A percentile compares a stretch with the other conserved stretches of the same genome.
Evolutionary conservation across 1,140 invertebrate species (phyloP).

Genomic region (Pararge aegeria): DNA sequence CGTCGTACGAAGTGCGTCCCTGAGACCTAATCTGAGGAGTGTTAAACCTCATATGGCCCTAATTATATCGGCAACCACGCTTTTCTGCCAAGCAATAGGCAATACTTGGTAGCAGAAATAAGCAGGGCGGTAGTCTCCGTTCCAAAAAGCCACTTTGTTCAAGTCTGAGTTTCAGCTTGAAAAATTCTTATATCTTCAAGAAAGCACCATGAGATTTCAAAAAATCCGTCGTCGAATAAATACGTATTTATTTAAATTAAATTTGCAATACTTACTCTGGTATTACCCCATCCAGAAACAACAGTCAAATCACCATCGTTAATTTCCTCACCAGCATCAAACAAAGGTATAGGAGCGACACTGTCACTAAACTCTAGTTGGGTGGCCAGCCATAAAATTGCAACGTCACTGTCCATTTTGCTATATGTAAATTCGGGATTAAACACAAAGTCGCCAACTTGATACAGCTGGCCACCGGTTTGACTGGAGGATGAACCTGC

Average conservation of each 20-base stretch:
- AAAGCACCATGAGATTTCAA: too few relatives aligned
- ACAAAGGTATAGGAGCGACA: conserved; percentile 77
- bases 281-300: conserved; percentile 66
- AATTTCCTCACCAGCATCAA: conserved; percentile 59
- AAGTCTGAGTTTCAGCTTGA: too few relatives aligned
- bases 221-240: too few relatives aligned
- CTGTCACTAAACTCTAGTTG: conserved; percentile 76
- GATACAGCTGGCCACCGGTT: conserved; percentile 50
- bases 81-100: too few relatives aligned
- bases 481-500: conserved; percentile 59
- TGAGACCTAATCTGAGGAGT: too few relatives aligned
- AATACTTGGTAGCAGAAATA: too few relatives aligned
- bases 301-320: conserved; percentile 52
- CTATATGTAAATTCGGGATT: conserved; percentile 52
- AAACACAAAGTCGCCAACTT: conserved; percentile 49
- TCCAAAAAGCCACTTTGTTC: too few relatives aligned
- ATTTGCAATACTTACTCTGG: conserved; percentile 53
- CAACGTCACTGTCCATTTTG: conserved; percentile 81
- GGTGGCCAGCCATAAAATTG: conserved; percentile 79
- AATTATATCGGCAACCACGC: too few relatives aligned
- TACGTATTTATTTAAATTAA: neutral
- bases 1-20: too few relatives aligned
- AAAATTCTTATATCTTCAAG: too few relatives aligned
- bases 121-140: too few relatives aligned
- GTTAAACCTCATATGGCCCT: too few relatives aligned